Evolutionary conservation across 1,140 invertebrate genomes (phyloP).

Genomic region (Harpegnathos saltator): DNA sequence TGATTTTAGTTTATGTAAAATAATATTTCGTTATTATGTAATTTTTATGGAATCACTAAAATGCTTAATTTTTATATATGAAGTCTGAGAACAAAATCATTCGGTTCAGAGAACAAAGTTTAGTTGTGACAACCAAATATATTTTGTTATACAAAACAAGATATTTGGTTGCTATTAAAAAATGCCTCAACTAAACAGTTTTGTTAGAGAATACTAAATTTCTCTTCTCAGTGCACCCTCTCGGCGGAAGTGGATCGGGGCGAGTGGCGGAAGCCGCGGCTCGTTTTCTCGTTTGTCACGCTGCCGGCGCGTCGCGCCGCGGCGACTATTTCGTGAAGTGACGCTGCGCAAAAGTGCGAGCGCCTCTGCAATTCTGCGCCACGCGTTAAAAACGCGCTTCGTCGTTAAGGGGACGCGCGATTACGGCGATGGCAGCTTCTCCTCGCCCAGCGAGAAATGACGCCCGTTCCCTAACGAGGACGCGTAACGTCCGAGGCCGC

Average conservation of each 20-base stretch:
- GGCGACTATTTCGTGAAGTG: conserved; percentile 49
- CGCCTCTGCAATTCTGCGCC: conserved; percentile 22
- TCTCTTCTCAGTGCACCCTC: too few relatives aligned
- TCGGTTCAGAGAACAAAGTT: too few relatives aligned
- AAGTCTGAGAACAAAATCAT: too few relatives aligned
- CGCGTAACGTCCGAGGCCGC: conserved; percentile 15
- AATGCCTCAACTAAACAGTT: too few relatives aligned
- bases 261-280: conserved; percentile 29
- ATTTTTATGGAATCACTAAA: too few relatives aligned
- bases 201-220: too few relatives aligned
- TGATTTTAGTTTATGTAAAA: too few relatives aligned
- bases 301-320: conserved; percentile 1
- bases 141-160: too few relatives aligned
- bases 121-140: too few relatives aligned
- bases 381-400: conserved; percentile 43
- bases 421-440: conserved; percentile 45
- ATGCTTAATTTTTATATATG: too few relatives aligned
- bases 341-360: conserved; percentile 29
- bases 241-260: conserved; percentile 47
- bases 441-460: conserved; percentile 51
- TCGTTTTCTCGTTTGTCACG: conserved; percentile 63
- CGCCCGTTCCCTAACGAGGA: conserved; percentile 42
- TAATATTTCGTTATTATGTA: too few relatives aligned
- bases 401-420: conserved; percentile 48
- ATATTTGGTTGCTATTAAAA: too few relatives aligned